Base-by-base conservation (phyloP, 2,113 vertebrate species). In the Barnardius zonarius region DNA sequence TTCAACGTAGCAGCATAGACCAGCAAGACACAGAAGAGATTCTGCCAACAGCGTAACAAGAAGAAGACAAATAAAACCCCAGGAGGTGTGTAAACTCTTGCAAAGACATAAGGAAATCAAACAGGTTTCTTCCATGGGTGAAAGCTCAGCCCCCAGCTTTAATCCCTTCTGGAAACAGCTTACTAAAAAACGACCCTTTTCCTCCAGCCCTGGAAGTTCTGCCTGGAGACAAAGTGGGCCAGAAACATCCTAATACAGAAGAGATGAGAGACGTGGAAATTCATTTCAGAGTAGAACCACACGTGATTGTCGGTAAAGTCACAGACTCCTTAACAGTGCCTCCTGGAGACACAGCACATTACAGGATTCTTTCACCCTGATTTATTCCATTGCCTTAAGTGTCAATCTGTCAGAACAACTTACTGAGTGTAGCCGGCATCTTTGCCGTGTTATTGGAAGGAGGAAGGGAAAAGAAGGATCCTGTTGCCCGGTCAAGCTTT, bases 1-100 rank as follows among this genome's bases (percentile, higher is more conserved):
- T 94, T 80, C 73, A 52, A 92, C 55, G 24, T 20, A 93, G 95
- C 95, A 97, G 95, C 95, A 93, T 91, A 95, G 91, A 93, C 35
- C 93, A 96, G 91, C 83, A 27, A 83, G 95, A 95, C 92, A 95
- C 90, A 52, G 59, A 90, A 81, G 39, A 83, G 83, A 6, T 93
- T 96, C 85, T 88, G 93, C 93, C 86, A 94, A 93, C 33, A 95
- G 92, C 82, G 28, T 88, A 62, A 89, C 90, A 51, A 90, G 12
- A 9, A 49, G 49, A 17, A n/a, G 18, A 37, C 25, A 35, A 52
- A 24, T 16, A 16, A 13, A 49, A 18, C 46, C 62, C 69, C 91
- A 59, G 68, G 85, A 59, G 62, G 49, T 54, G 49, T 51, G 67
- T 69, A 17, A 96, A 87, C 68, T 83, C 88, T 27, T 30, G 68